A percentile compares a stretch with the other conserved stretches of the same genome.
Conservation (phyloP, 1,140 invertebrate genomes). For the Druon quercuslanigerum region DNA sequence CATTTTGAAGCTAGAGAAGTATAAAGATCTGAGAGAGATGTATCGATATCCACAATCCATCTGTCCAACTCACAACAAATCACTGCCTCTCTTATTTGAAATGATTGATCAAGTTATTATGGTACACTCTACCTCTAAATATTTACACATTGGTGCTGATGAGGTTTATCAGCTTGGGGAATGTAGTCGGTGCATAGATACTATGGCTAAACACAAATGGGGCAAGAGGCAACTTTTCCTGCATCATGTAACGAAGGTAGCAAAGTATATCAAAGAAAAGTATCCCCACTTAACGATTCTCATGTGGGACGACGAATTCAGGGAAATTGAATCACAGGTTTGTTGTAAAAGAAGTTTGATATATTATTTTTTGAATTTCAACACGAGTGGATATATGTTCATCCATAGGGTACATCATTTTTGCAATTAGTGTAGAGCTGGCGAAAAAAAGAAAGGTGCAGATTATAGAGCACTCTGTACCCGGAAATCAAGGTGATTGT, state of each 20-base stretch:
- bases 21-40: slow-evolving; percentile 85
- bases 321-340: slow-evolving; percentile 79
- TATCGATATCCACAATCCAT: slow-evolving; percentile 85
- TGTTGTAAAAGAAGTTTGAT: slow-evolving; percentile 8
- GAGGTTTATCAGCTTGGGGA: slow-evolving; percentile 90
- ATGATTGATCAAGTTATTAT: slow-evolving; percentile 90
- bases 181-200: slow-evolving; percentile 82
- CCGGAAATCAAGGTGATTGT: too few species aligned
- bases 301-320: slow-evolving; percentile 97
- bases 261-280: slow-evolving; percentile 78
- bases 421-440: too few species aligned
- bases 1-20: slow-evolving; percentile 87
- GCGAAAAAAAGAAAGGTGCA: too few species aligned
- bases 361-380: slow-evolving; percentile 23
- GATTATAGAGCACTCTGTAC: too few species aligned
- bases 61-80: slow-evolving; percentile 86
- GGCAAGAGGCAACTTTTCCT: slow-evolving; percentile 81
- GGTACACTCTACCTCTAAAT: slow-evolving; percentile 78
- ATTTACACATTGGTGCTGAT: slow-evolving; percentile 88
- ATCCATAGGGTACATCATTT: too few species aligned
- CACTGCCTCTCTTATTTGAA: slow-evolving; percentile 82
- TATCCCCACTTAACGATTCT: slow-evolving; percentile 82
- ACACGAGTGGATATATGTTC: too few species aligned
- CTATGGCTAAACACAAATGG: slow-evolving; percentile 73
- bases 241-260: slow-evolving; percentile 81